Evolutionary conservation across 2,888 invertebrate species (phyloP).

Genomic region (Odontocolon sp.): DNA sequence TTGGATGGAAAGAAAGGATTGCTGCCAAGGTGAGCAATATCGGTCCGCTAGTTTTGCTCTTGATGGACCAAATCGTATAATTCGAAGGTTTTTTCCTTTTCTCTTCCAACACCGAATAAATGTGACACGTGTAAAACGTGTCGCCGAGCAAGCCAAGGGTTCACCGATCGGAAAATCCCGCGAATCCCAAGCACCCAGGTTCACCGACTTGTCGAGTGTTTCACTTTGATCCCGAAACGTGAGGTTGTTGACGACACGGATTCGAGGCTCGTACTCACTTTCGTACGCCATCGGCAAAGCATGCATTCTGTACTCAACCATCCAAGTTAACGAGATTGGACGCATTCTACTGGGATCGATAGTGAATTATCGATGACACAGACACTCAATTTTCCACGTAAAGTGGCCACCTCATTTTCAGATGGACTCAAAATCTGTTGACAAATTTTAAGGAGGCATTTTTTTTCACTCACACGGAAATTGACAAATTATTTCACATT

Average conservation of each 20-base stretch:
- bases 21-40: no score
- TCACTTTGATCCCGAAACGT: conserved; percentile 63
- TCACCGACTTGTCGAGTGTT: conserved; percentile 63
- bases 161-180: conserved; percentile 56
- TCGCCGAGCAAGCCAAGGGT: not conserved
- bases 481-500: no score
- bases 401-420: no score
- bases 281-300: not conserved
- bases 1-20: no score
- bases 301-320: conserved; percentile 38
- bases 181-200: conserved; percentile 61
- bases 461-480: no score
- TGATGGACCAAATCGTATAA: no score
- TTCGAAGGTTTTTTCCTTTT: no score
- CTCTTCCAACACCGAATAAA: no score
- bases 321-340: conserved; percentile 59
- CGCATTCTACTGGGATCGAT: conserved; percentile 52
- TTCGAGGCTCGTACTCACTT: conserved; percentile 34
- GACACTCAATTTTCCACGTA: conserved; percentile 60
- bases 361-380: conserved; percentile 60
- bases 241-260: conserved; percentile 56
- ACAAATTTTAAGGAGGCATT: no score
- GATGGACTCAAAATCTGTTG: no score
- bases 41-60: no score
- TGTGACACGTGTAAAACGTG: conserved; percentile 21